A percentile compares a stretch with the other conserved stretches of the same genome.
phyloP scores from a whole-genome alignment of 2,113 vertebrate genomes.

The Pollimyrus isidori region DNA sequence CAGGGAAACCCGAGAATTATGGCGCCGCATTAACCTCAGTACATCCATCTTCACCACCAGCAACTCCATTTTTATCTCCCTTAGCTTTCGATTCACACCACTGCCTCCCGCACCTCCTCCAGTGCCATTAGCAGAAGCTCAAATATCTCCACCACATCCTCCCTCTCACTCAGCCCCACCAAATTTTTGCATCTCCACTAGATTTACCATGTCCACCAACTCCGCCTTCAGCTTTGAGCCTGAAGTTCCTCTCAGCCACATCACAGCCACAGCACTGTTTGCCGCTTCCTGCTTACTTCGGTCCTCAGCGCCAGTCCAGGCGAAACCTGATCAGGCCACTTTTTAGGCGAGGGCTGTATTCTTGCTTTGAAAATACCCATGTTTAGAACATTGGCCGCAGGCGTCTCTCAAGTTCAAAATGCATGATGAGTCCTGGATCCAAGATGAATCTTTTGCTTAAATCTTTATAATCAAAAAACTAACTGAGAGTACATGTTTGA shows the following conservation, averaged over 20 bases:
- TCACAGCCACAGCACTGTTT: not conserved
- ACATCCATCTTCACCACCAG: not conserved
- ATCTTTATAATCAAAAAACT: not conserved
- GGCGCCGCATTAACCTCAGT: not conserved
- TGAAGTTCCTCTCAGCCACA: not conserved
- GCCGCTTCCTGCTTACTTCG: not conserved
- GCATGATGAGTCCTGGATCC: not conserved
- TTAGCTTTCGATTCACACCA: not conserved
- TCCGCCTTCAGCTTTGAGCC: not conserved
- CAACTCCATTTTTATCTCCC: not conserved
- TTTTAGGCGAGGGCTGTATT: not conserved
- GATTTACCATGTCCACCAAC: not conserved
- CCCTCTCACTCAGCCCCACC: not conserved
- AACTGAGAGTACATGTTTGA: not conserved
- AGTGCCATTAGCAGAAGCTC: not conserved
- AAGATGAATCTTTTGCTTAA: not conserved
- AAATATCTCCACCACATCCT: not conserved
- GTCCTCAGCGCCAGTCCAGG: not conserved
- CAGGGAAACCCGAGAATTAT: not conserved
- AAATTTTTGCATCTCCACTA: not conserved
- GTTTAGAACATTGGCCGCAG: not conserved
- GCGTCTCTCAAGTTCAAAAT: not conserved
- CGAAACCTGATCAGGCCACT: not conserved
- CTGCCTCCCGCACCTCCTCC: not conserved
- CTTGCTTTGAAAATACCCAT: not conserved